Evolutionary conservation across 2,888 invertebrate genomes (phyloP).

Genomic region (Dromius quadrimaculatus): DNA sequence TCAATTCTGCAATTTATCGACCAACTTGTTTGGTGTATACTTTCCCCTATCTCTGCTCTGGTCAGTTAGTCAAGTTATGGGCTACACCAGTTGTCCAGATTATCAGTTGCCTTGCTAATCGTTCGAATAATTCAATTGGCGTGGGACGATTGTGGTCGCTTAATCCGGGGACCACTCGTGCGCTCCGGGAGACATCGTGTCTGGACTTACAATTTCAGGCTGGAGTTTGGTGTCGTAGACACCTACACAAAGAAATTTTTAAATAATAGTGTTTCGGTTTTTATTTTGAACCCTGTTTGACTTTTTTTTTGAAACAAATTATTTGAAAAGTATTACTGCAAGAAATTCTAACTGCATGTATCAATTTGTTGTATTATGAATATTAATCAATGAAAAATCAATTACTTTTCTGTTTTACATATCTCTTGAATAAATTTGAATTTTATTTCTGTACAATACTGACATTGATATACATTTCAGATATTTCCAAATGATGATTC

Average conservation of each 20-base stretch:
- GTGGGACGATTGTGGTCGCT: conserved; percentile 45
- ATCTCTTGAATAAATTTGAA: conserved; percentile 24
- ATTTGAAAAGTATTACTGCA: too few species aligned
- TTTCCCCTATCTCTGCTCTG: too few species aligned
- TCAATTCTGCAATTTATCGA: too few species aligned
- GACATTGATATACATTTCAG: conserved; percentile 16
- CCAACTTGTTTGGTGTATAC: too few species aligned
- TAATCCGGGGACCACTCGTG: conserved; percentile 50
- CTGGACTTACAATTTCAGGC: conserved; percentile 27
- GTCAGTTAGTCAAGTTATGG: conserved; percentile 12
- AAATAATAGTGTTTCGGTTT: too few species aligned
- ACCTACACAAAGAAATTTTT: too few species aligned
- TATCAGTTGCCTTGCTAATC: conserved; percentile 46
- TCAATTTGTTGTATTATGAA: not conserved
- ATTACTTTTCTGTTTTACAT: too few species aligned
- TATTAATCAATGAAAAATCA: too few species aligned
- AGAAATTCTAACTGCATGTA: too few species aligned
- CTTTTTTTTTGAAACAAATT: too few species aligned
- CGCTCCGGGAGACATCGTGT: conserved; percentile 23
- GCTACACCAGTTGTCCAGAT: conserved; percentile 19
- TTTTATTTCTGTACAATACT: conserved; percentile 6
- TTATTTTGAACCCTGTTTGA: too few species aligned
- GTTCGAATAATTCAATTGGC: conserved; percentile 47
- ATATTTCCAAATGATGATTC: conserved; percentile 24
- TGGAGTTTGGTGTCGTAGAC: conserved; percentile 18